These are phyloP conservation scores for Muscidifurax raptorellus DNA, from an alignment of 1,140 invertebrate genomes.

Conservation along the genomic window DNA sequence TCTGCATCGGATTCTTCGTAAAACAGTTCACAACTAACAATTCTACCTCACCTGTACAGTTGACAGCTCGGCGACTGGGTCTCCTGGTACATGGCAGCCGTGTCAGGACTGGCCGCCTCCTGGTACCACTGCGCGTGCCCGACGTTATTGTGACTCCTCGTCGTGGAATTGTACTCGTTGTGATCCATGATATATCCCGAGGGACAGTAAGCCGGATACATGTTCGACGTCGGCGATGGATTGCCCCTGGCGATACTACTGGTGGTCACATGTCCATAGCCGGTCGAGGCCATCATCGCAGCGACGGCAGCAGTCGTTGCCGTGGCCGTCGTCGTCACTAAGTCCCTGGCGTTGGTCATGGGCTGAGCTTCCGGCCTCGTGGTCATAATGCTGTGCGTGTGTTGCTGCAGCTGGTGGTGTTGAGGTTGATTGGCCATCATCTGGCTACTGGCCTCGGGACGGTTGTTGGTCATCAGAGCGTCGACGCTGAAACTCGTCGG, in stretches of 20 bases:
- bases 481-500: slow-evolving; percentile 77
- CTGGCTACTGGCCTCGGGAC: slow-evolving; percentile 68
- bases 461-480: slow-evolving; percentile 69
- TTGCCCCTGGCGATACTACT: slow-evolving; percentile 76
- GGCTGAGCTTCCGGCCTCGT: slow-evolving; percentile 73
- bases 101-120: slow-evolving; percentile 68
- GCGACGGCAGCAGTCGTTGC: slow-evolving; percentile 72
- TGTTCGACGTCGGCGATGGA: slow-evolving; percentile 74
- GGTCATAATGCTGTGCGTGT: slow-evolving; percentile 75
- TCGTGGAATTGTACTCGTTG: slow-evolving; percentile 70
- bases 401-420: slow-evolving; percentile 73
- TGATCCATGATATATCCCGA: slow-evolving; percentile 75
- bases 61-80: slow-evolving; percentile 72
- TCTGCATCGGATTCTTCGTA: no score
- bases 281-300: slow-evolving; percentile 76
- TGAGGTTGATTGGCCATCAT: slow-evolving; percentile 62
- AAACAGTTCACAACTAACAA: no score
- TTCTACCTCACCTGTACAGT: slow-evolving; percentile 71
- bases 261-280: slow-evolving; percentile 73
- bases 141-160: slow-evolving; percentile 70
- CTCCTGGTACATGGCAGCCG: slow-evolving; percentile 71
- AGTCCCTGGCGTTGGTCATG: not conserved
- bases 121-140: slow-evolving; percentile 48
- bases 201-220: slow-evolving; percentile 75
- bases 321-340: slow-evolving; percentile 61